phyloP scores from a whole-genome alignment of 1,140 invertebrate species.

The Ooceraea biroi region DNA sequence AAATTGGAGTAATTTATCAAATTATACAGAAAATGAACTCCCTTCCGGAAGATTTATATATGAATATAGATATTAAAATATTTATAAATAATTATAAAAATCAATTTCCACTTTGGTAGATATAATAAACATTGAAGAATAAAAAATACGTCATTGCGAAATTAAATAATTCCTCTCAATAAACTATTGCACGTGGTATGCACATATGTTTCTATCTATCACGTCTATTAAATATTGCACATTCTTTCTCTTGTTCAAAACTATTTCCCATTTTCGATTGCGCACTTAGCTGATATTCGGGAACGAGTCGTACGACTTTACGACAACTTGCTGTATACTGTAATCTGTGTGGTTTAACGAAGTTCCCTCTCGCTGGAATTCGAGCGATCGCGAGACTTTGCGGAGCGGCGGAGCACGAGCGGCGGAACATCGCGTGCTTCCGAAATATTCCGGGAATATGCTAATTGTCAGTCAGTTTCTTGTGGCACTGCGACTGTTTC shows the following conservation, averaged over 20 bases:
- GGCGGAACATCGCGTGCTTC: conserved; percentile 76
- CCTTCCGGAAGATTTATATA: not conserved
- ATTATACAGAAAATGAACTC: conserved; percentile 8
- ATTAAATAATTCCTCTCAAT: not conserved
- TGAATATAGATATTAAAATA: not conserved
- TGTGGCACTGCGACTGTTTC: conserved; percentile 74
- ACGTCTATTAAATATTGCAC: not conserved
- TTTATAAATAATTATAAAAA: not conserved
- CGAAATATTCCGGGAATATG: conserved; percentile 79
- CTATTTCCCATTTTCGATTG: not conserved
- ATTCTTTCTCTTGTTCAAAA: not conserved
- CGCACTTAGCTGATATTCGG: conserved; percentile 9
- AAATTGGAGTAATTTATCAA: conserved; percentile 11
- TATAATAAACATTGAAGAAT: conserved; percentile 6
- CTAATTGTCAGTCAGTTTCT: conserved; percentile 79
- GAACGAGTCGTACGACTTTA: not conserved
- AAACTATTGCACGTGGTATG: not conserved
- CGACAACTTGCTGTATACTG: conserved; percentile 5
- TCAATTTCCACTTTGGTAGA: not conserved
- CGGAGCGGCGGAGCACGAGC: conserved; percentile 62
- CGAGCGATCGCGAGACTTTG: conserved; percentile 59
- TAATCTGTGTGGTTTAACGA: conserved; percentile 41
- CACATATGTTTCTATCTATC: not conserved
- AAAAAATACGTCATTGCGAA: not conserved
- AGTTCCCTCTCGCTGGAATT: conserved; percentile 65